Evolutionary conservation across 2,797 vertebrate genomes (phyloP), one percentile per base, ranked within the genome.

Genomic region (Phoebastria nigripes): DNA sequence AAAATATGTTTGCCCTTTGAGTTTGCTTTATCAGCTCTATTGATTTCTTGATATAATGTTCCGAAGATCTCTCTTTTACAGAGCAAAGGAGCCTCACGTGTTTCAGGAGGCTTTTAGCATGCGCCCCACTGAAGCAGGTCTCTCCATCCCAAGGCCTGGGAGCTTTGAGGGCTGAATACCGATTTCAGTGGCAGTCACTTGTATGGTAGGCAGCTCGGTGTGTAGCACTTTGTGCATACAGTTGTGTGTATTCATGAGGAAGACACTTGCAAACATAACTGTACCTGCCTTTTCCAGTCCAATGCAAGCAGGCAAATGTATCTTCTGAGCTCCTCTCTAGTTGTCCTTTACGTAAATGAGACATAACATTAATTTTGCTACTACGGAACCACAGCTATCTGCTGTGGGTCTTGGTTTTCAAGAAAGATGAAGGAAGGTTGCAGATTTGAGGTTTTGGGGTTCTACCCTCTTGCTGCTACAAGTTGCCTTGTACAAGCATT

Each of bases 1-100:
- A 66, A 61, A 77, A 82, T 24, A 51, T 13, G 55, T 95, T 96
- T 86, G 81, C 31, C 31, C 69, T 93, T 87, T 90, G 11, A 82
- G 84, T 46, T 96, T 37, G 11, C 17, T 66, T 74, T 76, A 92
- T 80, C 62, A 94, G 69, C 37, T 92, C 85, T 65, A 70, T 92
- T 14, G 71, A 88, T 95, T 96, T n/a, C 31, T 6, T 41, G 51
- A 82, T 94, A 31, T 26, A 85, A 47, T 17, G 2, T 82, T 92
- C 61, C 67, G 3, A 66, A 69, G 77, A 73, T 61, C 44, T 37
- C 31, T 18, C 12, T 89, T 62, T 31, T 26, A 35, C 17, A 29
- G 47, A 74, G 56, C 5, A 17, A 12, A 54, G 39, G n/a, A 87
- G 55, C 55, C 59, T 56, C 52, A 6, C 2, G 0, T 44, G 54